Evolutionary conservation across 30 jellyfish, hydroid and myxozoan genomes (phyloP), one percentile per base, ranked within the genome.

Genomic region (Pelagia noctiluca): DNA sequence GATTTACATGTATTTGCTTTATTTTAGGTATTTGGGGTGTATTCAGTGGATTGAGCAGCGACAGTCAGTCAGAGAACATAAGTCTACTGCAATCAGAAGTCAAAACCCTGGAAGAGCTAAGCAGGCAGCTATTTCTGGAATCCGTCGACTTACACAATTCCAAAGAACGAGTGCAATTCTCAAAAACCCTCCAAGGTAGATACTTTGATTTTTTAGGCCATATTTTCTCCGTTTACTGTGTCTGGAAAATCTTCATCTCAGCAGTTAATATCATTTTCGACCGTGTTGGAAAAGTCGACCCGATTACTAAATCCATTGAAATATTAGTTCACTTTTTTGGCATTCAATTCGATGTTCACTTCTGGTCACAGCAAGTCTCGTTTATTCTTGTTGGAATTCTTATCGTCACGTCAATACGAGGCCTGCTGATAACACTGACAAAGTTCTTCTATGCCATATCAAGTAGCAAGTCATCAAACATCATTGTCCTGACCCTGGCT

Each of bases 211-310:
- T 94, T 34, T 71, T 88, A 7, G 99, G 99, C 24, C 97, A 94
- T 63, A 88, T 94, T 47, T 94, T 94, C 71, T 94, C 99, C 2
- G 69, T 78, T 4, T 94, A 94, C 84, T 94, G 99, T 86, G 69
- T 89, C 2, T 94, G 99, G 99, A 94, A 94, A 75, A 94, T 94
- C 35, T 94, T 94, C 78, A 88, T 88, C 75, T 94, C 99, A 1
- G 90, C 99, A 3, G 97, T 94, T 30, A 94, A 94, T 80, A 88
- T 94, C 69, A 88, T 94, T 18, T 94, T 94, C 78, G 97, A 94
- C 66, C 96, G 99, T 24, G 97, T 88, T 83, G 99, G 99, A 30
- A 94, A 94, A 73, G 93, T 75, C 11, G 99, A 94, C 57, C 97
- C 99, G 2, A 95, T 94, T n/a, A 94, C 99, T 1, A 84, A 80